phyloP scores from a whole-genome alignment of 2,797 vertebrate genomes.

The Melanotaenia parkinsoni region DNA sequence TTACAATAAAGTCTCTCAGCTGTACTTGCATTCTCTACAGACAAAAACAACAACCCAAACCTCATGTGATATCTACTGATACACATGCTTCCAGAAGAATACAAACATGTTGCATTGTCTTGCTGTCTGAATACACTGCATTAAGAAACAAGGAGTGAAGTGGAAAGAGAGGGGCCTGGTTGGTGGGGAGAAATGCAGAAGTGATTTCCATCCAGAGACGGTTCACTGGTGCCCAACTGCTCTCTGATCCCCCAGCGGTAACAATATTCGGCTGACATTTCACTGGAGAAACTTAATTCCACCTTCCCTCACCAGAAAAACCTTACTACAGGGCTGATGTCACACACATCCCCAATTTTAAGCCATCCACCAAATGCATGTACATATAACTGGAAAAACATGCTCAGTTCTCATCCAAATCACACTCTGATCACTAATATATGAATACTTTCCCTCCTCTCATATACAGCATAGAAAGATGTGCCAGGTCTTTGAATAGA shows the following conservation, averaged over 20 bases:
- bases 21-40: slow-evolving; percentile 3
- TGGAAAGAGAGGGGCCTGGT: slow-evolving; percentile 49
- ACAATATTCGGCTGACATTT: slow-evolving; percentile 76
- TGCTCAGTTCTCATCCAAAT: slow-evolving; percentile 51
- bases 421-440: slow-evolving; percentile 37
- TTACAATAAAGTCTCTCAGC: slow-evolving; percentile 14
- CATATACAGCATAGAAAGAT: slow-evolving; percentile 34
- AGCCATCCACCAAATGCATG: slow-evolving; percentile 46
- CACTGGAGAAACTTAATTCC: slow-evolving; percentile 64
- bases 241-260: slow-evolving; percentile 71
- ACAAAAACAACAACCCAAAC: slow-evolving; percentile 2
- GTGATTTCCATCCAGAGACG: slow-evolving; percentile 65
- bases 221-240: slow-evolving; percentile 64
- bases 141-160: slow-evolving; percentile 10
- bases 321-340: slow-evolving; percentile 54
- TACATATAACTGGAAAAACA: slow-evolving; percentile 59
- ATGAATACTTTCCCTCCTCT: slow-evolving; percentile 11
- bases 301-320: slow-evolving; percentile 57
- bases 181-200: slow-evolving; percentile 50
- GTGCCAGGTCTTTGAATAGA: slow-evolving; percentile 14
- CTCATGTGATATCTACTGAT: slow-evolving; percentile 32
- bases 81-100: slow-evolving; percentile 28
- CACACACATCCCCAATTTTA: slow-evolving; percentile 30
- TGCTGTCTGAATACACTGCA: slow-evolving; percentile 44
- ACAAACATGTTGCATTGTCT: slow-evolving; percentile 41